Conservation (phyloP, 2,113 vertebrate genomes). For the Haplotaxodon microlepis region DNA sequence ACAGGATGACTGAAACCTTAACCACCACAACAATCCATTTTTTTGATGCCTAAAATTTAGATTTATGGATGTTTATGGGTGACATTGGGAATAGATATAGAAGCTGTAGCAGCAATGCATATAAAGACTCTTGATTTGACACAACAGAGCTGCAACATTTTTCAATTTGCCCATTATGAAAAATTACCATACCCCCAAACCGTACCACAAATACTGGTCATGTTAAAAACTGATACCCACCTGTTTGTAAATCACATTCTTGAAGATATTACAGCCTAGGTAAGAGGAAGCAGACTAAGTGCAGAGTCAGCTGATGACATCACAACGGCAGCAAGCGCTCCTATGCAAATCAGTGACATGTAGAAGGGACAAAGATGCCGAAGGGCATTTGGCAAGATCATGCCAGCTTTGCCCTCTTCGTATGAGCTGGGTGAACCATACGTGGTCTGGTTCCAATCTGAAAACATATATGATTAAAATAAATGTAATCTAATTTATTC, state of each 20-base stretch:
- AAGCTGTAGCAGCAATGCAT: not conserved
- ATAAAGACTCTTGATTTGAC: not conserved
- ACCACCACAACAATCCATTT: not conserved
- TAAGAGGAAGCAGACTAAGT: not conserved
- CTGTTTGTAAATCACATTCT: not conserved
- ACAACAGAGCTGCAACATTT: not conserved
- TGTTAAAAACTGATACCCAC: not conserved
- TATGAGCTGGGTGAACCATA: not conserved
- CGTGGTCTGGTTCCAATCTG: not conserved
- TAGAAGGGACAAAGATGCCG: not conserved
- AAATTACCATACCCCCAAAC: not conserved
- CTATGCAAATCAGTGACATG: not conserved
- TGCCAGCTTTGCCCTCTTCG: not conserved
- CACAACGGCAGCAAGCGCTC: not conserved
- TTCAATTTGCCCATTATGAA: not conserved
- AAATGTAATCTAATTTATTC: not conserved
- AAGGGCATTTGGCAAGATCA: not conserved
- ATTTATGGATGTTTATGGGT: not conserved
- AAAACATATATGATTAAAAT: not conserved
- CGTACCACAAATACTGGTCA: not conserved
- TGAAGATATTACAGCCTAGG: not conserved
- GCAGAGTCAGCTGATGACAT: not conserved
- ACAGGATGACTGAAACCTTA: not conserved
- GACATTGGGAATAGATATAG: not conserved
- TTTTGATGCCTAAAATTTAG: not conserved